A percentile compares a stretch with the other conserved stretches of the same genome.
phyloP scores from a whole-genome alignment of 2,113 vertebrate genomes.

The Nannospalax galili region DNA sequence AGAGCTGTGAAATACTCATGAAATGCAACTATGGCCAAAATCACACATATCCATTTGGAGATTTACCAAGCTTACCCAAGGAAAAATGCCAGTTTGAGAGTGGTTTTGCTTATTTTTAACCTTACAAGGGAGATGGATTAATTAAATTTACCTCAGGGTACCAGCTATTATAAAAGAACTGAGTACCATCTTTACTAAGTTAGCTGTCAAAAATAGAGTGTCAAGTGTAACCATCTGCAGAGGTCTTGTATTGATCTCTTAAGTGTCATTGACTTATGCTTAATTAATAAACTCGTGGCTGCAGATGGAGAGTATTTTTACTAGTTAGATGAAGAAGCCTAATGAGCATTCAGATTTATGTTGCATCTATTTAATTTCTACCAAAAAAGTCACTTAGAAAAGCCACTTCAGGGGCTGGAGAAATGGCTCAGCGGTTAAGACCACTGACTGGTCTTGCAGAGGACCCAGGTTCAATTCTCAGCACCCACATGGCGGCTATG shows the following conservation, averaged over 20 bases:
- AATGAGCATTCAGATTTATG: not conserved
- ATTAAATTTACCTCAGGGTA: slow-evolving; percentile 30
- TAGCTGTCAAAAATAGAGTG: not conserved
- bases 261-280: not conserved
- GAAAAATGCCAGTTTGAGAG: not conserved
- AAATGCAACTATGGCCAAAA: not conserved
- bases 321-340: not conserved
- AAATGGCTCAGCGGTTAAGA: no score
- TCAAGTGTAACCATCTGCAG: not conserved
- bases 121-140: slow-evolving; percentile 38
- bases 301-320: not conserved
- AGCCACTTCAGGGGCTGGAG: not conserved
- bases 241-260: not conserved
- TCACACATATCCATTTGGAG: not conserved
- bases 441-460: no score
- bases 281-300: slow-evolving; percentile 38
- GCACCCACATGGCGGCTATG: no score
- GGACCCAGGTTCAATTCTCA: no score
- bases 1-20: slow-evolving; percentile 28
- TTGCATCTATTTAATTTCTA: slow-evolving; percentile 45
- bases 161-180: not conserved
- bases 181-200: not conserved
- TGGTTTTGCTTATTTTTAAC: slow-evolving; percentile 46
- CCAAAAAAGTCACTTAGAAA: not conserved
- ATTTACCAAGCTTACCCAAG: not conserved